Conservation (phyloP, 2,888 invertebrate species). For the Drosophila subsilvestris region DNA sequence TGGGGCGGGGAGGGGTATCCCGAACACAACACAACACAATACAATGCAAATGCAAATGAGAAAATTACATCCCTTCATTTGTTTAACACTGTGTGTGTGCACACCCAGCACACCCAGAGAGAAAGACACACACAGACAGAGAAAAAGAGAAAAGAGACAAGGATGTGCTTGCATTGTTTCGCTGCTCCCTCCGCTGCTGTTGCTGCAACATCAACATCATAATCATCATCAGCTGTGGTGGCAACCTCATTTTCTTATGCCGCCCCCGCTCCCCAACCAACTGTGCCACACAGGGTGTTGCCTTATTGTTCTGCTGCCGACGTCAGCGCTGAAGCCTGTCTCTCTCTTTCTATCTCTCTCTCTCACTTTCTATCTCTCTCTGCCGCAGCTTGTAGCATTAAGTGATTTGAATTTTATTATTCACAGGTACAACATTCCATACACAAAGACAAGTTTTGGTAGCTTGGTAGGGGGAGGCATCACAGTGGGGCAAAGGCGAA, state of each 20-base stretch:
- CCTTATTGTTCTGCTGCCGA: constrained; percentile 68
- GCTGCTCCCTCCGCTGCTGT: constrained; percentile 12
- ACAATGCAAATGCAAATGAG: constrained; percentile 72
- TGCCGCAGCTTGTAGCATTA: constrained; percentile 63
- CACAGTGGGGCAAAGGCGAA: constrained; percentile 17
- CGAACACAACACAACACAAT: constrained; percentile 58
- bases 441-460: constrained; percentile 32
- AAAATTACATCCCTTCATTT: constrained; percentile 84
- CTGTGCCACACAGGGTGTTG: constrained; percentile 65
- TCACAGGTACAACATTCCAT: constrained; percentile 73
- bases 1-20: constrained; percentile 2
- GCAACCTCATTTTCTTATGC: constrained; percentile 72
- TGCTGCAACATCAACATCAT: constrained; percentile 19
- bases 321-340: constrained; percentile 41
- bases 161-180: constrained; percentile 27
- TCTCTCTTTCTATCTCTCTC: constrained; percentile 25
- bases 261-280: constrained; percentile 12
- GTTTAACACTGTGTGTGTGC: constrained; percentile 75
- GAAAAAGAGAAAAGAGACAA: constrained; percentile 7
- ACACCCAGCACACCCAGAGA: constrained; percentile 28
- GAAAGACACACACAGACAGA: not conserved
- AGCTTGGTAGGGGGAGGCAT: constrained; percentile 10
- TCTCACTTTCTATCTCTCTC: not conserved
- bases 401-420: constrained; percentile 82
- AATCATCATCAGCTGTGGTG: constrained; percentile 68